Evolutionary conservation across 2,797 vertebrate species (phyloP), one percentile per base, ranked within the genome.

Genomic region (Pantherophis alleghaniensis): DNA sequence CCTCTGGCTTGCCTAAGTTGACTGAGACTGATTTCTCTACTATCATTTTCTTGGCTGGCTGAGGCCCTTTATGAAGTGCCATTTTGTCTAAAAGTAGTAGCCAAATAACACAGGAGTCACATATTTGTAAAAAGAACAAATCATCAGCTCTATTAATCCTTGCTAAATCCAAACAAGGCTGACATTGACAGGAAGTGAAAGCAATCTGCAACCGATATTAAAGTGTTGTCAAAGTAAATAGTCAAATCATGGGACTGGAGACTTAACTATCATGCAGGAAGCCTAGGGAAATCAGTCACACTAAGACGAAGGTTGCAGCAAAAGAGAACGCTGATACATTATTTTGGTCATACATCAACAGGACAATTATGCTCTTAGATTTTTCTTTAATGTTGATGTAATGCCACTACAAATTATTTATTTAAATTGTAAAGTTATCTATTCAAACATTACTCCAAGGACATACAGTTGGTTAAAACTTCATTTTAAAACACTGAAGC

Each of bases 11-110:
- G 86, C 18, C 9, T n/a, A 57, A 3, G 16, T 14, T 3, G 3
- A 47, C 13, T 66, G 90, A 92, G 2, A n/a, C 3, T 9, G 66
- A 89, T 51, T 10, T 86, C 4, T 22, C 56, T 42, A 18, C 5
- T n/a, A 26, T 0, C 9, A 0, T 0, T 47, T 86, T 93, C 51
- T n/a, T 91, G 69, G n/a, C 5, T 42, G 51, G 18, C 2, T n/a
- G 47, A 4, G 24, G 14, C 6, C 20, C 90, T 91, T 89, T 89
- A 47, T 0, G 2, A 37, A 63, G 90, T 24, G 47, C 51, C 87
- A 51, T 47, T 89, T 89, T 93, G 90, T n/a, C 86, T 93, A 88
- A 89, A 89, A 74, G n/a, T 22, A 57, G 22, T 88, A 37, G 91
- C 83, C 86, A 91, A 55, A 86, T 9, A 86, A 55, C n/a, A 83